Percentiles rank a stretch among this genome's conserved stretches.
phyloP scores from a whole-genome alignment of 2,113 vertebrate genomes.

The Calonectris borealis region DNA sequence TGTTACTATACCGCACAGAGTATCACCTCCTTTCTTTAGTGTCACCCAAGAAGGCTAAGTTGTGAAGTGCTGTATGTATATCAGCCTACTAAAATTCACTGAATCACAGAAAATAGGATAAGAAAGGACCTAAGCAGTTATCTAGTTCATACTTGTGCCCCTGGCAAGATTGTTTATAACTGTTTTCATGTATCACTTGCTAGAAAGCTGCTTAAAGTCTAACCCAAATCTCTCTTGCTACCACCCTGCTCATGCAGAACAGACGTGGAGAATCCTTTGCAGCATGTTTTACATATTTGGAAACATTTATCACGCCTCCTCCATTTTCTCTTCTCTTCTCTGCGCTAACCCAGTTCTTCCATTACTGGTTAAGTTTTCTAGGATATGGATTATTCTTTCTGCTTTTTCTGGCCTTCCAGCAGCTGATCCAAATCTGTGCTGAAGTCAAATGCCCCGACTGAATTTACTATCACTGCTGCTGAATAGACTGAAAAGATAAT shows the following conservation, averaged over 20 bases:
- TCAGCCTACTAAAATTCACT: not conserved
- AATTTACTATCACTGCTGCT: not conserved
- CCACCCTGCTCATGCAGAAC: not conserved
- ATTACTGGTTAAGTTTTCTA: not conserved
- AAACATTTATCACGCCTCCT: not conserved
- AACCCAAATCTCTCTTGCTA: not conserved
- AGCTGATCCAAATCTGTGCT: constrained; percentile 31
- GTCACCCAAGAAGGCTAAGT: not conserved
- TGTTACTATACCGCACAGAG: not conserved
- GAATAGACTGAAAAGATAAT: constrained; percentile 21
- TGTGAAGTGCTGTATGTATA: not conserved
- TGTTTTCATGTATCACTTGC: not conserved
- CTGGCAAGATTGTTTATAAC: not conserved
- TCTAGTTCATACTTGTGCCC: not conserved
- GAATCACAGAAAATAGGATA: not conserved
- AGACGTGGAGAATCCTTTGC: not conserved
- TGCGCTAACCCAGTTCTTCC: not conserved
- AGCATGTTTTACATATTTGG: not conserved
- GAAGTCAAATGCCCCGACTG: not conserved
- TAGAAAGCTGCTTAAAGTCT: constrained; percentile 11
- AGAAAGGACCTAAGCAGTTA: not conserved
- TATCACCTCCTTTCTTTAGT: not conserved
- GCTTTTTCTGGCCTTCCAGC: not conserved
- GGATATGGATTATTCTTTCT: constrained; percentile 8
- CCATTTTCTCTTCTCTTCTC: not conserved